Evolutionary conservation across 1,140 invertebrate species (phyloP).

Genomic region (Hycleus phaleratus): DNA sequence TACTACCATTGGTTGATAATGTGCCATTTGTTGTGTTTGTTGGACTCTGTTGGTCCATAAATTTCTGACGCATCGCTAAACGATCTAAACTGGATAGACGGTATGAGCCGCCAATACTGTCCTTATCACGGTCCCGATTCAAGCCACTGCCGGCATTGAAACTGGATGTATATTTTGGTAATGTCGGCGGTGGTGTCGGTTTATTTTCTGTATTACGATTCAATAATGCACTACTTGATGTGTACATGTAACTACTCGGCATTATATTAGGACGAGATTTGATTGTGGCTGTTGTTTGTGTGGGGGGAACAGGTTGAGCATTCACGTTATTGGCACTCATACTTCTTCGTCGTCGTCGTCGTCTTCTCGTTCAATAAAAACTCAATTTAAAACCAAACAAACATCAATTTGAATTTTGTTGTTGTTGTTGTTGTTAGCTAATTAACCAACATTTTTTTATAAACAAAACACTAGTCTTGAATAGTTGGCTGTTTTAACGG

Average conservation of each 20-base stretch:
- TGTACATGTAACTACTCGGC: constrained; percentile 42
- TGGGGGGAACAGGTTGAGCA: constrained; percentile 34
- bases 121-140: constrained; percentile 41
- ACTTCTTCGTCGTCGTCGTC: constrained; percentile 7
- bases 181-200: constrained; percentile 50
- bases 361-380: background rate
- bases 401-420: too few relatives aligned
- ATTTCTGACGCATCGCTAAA: constrained; percentile 55
- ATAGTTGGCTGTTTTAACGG: too few relatives aligned
- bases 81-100: constrained; percentile 56
- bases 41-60: constrained; percentile 45
- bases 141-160: constrained; percentile 49
- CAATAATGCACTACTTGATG: constrained; percentile 39
- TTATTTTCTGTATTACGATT: constrained; percentile 39
- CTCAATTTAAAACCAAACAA: too few relatives aligned
- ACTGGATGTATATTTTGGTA: constrained; percentile 54
- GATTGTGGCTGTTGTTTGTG: constrained; percentile 38
- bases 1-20: constrained; percentile 10
- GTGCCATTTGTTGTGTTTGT: constrained; percentile 22
- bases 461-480: too few relatives aligned
- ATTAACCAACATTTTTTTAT: too few relatives aligned
- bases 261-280: constrained; percentile 41
- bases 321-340: constrained; percentile 42
- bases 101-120: constrained; percentile 50
- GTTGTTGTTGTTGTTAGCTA: too few relatives aligned